These are phyloP conservation scores for Phoenicopterus ruber DNA, from an alignment of 2,113 vertebrate species.

Conservation along the genomic window DNA sequence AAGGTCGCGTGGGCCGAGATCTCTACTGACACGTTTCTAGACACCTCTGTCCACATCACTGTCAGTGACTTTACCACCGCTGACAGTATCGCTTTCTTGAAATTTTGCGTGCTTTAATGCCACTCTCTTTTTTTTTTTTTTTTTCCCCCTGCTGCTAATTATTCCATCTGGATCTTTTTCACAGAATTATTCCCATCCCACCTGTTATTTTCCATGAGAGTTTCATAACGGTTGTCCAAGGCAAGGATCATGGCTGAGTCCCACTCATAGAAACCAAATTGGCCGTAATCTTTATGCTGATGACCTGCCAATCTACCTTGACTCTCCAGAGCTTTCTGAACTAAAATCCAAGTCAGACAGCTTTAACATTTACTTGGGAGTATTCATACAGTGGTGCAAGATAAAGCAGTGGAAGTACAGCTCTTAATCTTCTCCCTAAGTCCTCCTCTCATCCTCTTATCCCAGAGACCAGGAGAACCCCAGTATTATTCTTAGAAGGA, in stretches of 20 bases:
- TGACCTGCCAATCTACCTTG: background rate
- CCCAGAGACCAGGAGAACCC: background rate
- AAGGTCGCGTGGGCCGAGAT: background rate
- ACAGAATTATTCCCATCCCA: background rate
- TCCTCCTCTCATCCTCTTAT: background rate
- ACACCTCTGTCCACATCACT: too few relatives aligned
- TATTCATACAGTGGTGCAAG: background rate
- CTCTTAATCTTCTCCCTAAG: background rate
- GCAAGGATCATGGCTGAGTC: fast-evolving
- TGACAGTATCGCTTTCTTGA: background rate
- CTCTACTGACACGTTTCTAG: fast-evolving
- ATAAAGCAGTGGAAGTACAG: background rate
- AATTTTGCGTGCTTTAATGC: background rate
- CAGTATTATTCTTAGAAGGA: background rate
- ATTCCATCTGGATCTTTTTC: background rate
- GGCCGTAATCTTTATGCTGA: background rate
- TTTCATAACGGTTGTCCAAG: background rate
- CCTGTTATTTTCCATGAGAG: background rate
- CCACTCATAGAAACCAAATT: background rate
- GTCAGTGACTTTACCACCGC: background rate
- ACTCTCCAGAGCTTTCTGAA: background rate
- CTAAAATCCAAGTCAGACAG: background rate
- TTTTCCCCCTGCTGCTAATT: background rate
- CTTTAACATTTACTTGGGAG: background rate
- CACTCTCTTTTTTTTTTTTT: background rate